phyloP scores from a whole-genome alignment of 2,113 vertebrate species.

The Myrmecophaga tridactyla region DNA sequence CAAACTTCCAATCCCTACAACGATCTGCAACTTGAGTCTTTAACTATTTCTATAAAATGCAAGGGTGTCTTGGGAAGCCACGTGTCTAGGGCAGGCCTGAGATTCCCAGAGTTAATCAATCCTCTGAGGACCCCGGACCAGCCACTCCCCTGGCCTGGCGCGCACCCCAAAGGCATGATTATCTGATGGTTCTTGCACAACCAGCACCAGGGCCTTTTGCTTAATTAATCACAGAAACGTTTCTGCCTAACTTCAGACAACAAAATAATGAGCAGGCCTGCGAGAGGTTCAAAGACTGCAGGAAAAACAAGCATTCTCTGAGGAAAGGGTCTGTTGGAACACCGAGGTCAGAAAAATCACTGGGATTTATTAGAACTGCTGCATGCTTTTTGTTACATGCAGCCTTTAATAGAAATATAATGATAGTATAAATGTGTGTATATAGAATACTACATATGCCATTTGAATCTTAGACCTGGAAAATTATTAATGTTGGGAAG shows the following conservation, averaged over 20 bases:
- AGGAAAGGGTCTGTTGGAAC: slow-evolving; percentile 81
- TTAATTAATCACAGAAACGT: slow-evolving; percentile 88
- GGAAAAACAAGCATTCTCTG: slow-evolving; percentile 84
- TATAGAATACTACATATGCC: slow-evolving; percentile 71
- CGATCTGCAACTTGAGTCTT: slow-evolving; percentile 77
- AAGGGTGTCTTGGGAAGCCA: slow-evolving; percentile 78
- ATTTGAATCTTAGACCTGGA: slow-evolving; percentile 61
- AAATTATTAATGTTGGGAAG: not conserved
- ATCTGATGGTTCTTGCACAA: slow-evolving; percentile 85
- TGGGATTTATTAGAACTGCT: slow-evolving; percentile 78
- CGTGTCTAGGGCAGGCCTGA: slow-evolving; percentile 77
- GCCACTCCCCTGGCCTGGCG: slow-evolving; percentile 68
- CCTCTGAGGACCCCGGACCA: slow-evolving; percentile 81
- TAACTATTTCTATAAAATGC: slow-evolving; percentile 82
- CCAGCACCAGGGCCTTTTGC: slow-evolving; percentile 84
- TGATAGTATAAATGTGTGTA: slow-evolving; percentile 77
- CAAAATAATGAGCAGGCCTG: slow-evolving; percentile 87
- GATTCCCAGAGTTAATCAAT: slow-evolving; percentile 85
- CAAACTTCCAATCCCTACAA: slow-evolving; percentile 73
- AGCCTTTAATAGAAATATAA: slow-evolving; percentile 82
- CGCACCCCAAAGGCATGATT: slow-evolving; percentile 87
- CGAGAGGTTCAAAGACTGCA: slow-evolving; percentile 86
- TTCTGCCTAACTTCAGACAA: slow-evolving; percentile 88
- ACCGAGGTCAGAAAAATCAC: slow-evolving; percentile 81
- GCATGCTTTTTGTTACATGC: slow-evolving; percentile 80